phyloP scores from a whole-genome alignment of 2,113 vertebrate genomes.

The Forbesichthys papilliferus region DNA sequence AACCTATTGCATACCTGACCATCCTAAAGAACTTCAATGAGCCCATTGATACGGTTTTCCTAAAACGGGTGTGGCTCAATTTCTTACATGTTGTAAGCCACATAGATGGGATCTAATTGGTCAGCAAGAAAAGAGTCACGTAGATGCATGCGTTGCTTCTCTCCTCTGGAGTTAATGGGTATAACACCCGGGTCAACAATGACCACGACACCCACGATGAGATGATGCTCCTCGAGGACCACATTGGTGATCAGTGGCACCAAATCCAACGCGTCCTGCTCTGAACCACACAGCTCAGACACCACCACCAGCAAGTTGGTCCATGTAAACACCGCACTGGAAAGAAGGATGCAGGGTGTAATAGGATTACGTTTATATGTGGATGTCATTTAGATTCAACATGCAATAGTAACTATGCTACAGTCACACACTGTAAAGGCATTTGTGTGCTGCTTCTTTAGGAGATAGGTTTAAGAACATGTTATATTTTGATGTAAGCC shows the following conservation, averaged over 20 bases:
- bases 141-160: slow-evolving; percentile 98
- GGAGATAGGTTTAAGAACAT: too few relatives aligned
- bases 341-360: not conserved
- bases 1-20: too few relatives aligned
- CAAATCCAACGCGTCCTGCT: slow-evolving; percentile 95
- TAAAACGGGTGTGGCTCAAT: too few relatives aligned
- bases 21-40: too few relatives aligned
- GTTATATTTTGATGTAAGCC: too few relatives aligned
- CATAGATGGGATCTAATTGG: slow-evolving; percentile 96
- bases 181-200: slow-evolving; percentile 97
- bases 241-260: slow-evolving; percentile 96
- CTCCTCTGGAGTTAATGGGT: slow-evolving; percentile 96
- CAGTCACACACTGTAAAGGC: too few relatives aligned
- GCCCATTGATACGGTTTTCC: too few relatives aligned
- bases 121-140: slow-evolving; percentile 96
- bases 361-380: too few relatives aligned
- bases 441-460: too few relatives aligned
- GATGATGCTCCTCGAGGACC: slow-evolving; percentile 96
- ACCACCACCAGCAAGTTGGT: slow-evolving; percentile 98
- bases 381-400: not conserved
- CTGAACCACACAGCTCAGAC: slow-evolving; percentile 93
- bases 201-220: slow-evolving; percentile 96
- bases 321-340: slow-evolving; percentile 97
- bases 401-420: not conserved
- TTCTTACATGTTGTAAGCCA: slow-evolving; percentile 96